A percentile compares a stretch with the other conserved stretches of the same genome.
These are phyloP conservation scores for Pseudomugil tenellus DNA, from an alignment of 2,797 vertebrate species.

Conservation along the genomic window DNA sequence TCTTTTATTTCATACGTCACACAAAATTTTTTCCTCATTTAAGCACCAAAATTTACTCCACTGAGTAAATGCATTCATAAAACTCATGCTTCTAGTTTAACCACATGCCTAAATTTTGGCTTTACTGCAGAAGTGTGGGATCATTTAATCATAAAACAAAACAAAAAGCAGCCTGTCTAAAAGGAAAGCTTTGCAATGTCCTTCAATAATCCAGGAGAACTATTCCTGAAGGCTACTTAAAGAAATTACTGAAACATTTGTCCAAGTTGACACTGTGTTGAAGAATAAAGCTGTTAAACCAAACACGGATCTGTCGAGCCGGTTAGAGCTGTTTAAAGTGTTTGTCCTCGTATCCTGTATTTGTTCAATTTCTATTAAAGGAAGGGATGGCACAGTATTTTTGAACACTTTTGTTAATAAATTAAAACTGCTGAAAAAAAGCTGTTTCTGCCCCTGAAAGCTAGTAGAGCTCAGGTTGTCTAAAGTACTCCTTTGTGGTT, in stretches of 20 bases:
- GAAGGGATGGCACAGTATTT: not conserved
- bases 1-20: not conserved
- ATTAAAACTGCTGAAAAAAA: not conserved
- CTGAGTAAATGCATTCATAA: not conserved
- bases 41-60: not conserved
- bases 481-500: slow-evolving; percentile 24
- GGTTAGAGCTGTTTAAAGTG: not conserved
- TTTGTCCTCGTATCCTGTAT: not conserved
- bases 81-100: slow-evolving; percentile 3
- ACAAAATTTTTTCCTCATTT: not conserved
- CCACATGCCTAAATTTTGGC: not conserved
- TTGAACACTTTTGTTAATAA: not conserved
- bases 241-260: not conserved
- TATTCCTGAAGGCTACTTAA: not conserved
- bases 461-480: not conserved
- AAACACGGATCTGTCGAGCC: not conserved
- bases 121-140: not conserved
- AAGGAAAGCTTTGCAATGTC: not conserved
- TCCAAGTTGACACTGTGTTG: not conserved
- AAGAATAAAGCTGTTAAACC: not conserved
- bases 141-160: not conserved
- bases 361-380: not conserved
- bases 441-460: not conserved
- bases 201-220: not conserved
- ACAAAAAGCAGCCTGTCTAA: not conserved